Base-by-base conservation (phyloP, 2,888 invertebrate species). In the Xanthorhoe designata region DNA sequence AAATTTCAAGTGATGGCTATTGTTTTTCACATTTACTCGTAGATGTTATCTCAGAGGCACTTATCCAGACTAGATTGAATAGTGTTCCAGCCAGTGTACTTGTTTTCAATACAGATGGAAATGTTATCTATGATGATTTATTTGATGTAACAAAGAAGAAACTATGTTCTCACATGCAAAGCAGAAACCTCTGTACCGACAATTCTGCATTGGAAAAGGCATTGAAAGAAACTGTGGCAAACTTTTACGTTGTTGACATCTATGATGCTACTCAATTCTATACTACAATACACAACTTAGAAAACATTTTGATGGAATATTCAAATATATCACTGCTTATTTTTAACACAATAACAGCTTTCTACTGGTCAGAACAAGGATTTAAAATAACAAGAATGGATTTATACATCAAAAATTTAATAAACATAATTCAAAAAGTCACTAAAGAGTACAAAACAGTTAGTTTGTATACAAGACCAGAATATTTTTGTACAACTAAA, bases 291-390 rank as follows among this genome's bases (percentile, higher is more conserved):
- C 83, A 89, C 66, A 89, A 89, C 65, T 78, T 94, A 54, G 94
- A 93, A 78, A 89, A 79, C 64, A 75, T 92, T 51, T 77, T 94
- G 64, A 69, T 83, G 18, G 78, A 86, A 71, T 72, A 92, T 75
- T 73, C 81, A 35, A 87, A 89, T 73, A 85, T 92, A 72, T 85
- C 90, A 64, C 68, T 94, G 10, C 60, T 94, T 49, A 75, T 94
- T 61, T 80, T 94, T 75, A 88, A 94, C 72, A 91, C 90, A 50
- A 69, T 94, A 45, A 87, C 91, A 71, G 91, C 94, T 72, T 94
- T 92, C 80, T 94, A 94, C 78, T 94, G 94, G 94, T 90, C 90
- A 53, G 94, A 94, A 79, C 91, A 89, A 82, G 82, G 77, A 70
- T 85, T 78, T 66, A 92, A 89, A 86, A 85, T 91, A 75, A 84